These are phyloP conservation scores for Habroteleia sp. DNA, from an alignment of 2,888 invertebrate genomes.

Conservation along the genomic window DNA sequence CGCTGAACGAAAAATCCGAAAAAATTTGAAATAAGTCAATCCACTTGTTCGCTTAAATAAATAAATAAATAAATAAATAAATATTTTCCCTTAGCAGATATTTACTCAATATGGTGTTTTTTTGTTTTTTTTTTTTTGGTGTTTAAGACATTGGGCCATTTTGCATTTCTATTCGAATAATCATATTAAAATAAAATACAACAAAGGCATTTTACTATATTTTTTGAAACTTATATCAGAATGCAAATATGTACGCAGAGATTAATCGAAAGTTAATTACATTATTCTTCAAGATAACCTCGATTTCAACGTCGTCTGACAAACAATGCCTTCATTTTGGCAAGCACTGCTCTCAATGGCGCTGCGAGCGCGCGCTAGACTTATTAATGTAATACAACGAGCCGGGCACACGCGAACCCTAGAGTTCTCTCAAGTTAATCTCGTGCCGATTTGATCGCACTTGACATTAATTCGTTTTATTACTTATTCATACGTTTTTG, in stretches of 20 bases:
- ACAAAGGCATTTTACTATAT: too few relatives aligned
- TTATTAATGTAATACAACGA: conserved; percentile 49
- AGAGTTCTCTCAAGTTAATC: conserved; percentile 38
- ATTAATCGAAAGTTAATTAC: conserved; percentile 45
- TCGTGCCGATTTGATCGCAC: conserved; percentile 38
- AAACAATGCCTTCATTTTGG: conserved; percentile 43
- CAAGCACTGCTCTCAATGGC: conserved; percentile 19
- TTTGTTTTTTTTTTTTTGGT: too few relatives aligned
- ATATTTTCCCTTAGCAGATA: too few relatives aligned
- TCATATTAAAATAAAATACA: too few relatives aligned
- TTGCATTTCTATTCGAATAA: too few relatives aligned
- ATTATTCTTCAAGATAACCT: conserved; percentile 42
- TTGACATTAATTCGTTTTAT: conserved; percentile 37
- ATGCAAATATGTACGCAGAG: conserved; percentile 27
- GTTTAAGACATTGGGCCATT: too few relatives aligned
- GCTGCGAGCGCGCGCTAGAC: conserved; percentile 18
- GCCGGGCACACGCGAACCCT: conserved; percentile 45
- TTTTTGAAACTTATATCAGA: too few relatives aligned
- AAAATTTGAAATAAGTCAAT: too few relatives aligned
- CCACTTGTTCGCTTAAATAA: too few relatives aligned
- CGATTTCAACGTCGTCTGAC: conserved; percentile 27
- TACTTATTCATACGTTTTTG: conserved; percentile 36
- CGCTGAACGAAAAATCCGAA: too few relatives aligned
- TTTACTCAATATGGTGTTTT: too few relatives aligned
- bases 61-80: too few relatives aligned